Conservation (phyloP, 2,888 invertebrate species). For the Microdon myrmicae region DNA sequence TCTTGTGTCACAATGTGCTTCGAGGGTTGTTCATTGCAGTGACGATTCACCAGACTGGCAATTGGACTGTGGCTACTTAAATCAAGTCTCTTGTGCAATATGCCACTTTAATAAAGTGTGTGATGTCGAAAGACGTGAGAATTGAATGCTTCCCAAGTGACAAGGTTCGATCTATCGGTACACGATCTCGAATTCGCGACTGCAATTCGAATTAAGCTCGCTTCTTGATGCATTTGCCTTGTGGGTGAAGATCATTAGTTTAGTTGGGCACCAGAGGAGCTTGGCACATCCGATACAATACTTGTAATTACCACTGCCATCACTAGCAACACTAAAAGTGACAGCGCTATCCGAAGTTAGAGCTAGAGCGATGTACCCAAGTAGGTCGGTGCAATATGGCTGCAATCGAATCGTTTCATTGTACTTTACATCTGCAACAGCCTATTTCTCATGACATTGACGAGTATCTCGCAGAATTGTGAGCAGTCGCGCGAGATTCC, state of each 20-base stretch:
- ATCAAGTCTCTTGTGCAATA: too few species aligned
- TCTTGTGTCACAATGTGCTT: conserved; percentile 37
- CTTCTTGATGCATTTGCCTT: conserved; percentile 28
- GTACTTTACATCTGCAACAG: conserved; percentile 34
- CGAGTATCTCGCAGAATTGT: conserved; percentile 47
- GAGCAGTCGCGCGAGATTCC: conserved; percentile 24
- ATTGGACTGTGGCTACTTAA: too few species aligned
- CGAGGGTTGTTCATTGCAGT: conserved; percentile 49
- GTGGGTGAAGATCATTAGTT: conserved; percentile 10
- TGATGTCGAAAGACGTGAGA: too few species aligned
- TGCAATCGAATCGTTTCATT: conserved; percentile 47
- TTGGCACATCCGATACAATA: conserved; percentile 32
- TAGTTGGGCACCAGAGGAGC: conserved; percentile 8
- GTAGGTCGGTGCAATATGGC: conserved; percentile 52
- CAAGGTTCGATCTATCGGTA: conserved; percentile 36
- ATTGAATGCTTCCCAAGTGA: too few species aligned
- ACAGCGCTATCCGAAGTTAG: too few species aligned
- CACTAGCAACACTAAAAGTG: too few species aligned
- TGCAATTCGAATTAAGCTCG: conserved; percentile 43
- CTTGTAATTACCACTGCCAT: conserved; percentile 40
- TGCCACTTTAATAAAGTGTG: too few species aligned
- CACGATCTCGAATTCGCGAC: conserved; percentile 40
- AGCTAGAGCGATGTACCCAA: too few species aligned
- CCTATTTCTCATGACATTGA: conserved; percentile 52
- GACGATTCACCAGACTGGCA: too few species aligned